Conservation (phyloP, 2,888 invertebrate species). For the Macrosiphum euphorbiae region DNA sequence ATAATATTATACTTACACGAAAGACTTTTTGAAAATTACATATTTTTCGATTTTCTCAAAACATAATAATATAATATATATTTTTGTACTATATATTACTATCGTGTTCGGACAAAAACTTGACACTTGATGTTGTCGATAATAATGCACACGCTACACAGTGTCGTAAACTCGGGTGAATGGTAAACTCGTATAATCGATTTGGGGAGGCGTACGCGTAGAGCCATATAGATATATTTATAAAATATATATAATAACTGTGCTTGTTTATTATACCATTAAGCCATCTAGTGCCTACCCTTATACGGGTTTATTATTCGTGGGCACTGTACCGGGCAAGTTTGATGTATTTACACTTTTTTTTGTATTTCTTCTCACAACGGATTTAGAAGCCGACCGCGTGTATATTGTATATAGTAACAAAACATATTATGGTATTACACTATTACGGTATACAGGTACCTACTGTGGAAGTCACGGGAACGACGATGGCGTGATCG, state of each 20-base stretch:
- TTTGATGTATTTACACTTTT: background rate
- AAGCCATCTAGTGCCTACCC: background rate
- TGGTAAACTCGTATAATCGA: background rate
- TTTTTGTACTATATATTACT: background rate
- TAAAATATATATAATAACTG: background rate
- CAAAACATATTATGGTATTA: background rate
- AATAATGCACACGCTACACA: background rate
- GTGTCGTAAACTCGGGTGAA: background rate
- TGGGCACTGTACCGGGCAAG: background rate
- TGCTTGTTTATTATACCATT: background rate
- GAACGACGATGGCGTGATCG: background rate
- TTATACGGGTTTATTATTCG: background rate
- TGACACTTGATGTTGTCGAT: background rate
- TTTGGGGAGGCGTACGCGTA: background rate
- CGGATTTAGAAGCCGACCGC: background rate
- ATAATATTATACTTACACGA: background rate
- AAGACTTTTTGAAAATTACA: background rate
- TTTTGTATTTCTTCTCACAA: background rate
- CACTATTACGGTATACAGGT: background rate
- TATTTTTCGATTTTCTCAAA: background rate
- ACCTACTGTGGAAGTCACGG: background rate
- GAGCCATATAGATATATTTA: background rate
- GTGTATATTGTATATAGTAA: background rate
- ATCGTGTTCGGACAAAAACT: background rate
- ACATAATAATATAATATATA: background rate